Evolutionary conservation across 2,113 vertebrate genomes (phyloP), one percentile per base, ranked within the genome.

Genomic region (Pimephales promelas): DNA sequence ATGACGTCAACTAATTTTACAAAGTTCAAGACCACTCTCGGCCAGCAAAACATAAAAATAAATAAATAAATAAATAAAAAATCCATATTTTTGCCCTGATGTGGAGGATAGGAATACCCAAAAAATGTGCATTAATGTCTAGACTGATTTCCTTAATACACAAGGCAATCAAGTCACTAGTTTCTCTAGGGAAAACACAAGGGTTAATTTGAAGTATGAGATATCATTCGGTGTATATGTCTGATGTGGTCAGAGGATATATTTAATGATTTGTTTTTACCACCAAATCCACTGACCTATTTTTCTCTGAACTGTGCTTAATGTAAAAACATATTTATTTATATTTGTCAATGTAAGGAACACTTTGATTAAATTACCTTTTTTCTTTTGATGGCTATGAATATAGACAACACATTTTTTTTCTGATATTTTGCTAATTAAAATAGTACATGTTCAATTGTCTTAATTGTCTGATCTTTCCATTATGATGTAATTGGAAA

Each of bases 381-480:
- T 6, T 52, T 77, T 34, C 11, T 43, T 16, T 61, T 43, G 6
- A 18, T 26, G 34, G 47, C 18, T 45, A 45, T 45, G 11, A 45
- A n/a, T 71, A 43, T 18, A 16, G 22, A 45, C 3, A 18, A 43
- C 0, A 31, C 20, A 45, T 11, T 22, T 28, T 64, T 80, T 64
- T 54, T 81, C 40, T 80, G 70, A 13, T 54, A 49, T 71, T 85
- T 72, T 10, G 26, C 54, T 70, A 82, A 16, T 47, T 49, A 71
- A 20, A 57, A 31, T 83, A 83, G 84, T 85, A 84, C 66, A 76
- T 87, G 72, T 88, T 88, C 86, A 87, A 59, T 64, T 66, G 22
- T 76, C 43, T 68, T 81, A 72, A 78, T 75, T 52, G 84, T 84
- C 59, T 66, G 71, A 75, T 73, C 45, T 24, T 68, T 54, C 31